Evolutionary conservation across 1,140 invertebrate genomes (phyloP).

Genomic region (Oreohelix idahoensis): DNA sequence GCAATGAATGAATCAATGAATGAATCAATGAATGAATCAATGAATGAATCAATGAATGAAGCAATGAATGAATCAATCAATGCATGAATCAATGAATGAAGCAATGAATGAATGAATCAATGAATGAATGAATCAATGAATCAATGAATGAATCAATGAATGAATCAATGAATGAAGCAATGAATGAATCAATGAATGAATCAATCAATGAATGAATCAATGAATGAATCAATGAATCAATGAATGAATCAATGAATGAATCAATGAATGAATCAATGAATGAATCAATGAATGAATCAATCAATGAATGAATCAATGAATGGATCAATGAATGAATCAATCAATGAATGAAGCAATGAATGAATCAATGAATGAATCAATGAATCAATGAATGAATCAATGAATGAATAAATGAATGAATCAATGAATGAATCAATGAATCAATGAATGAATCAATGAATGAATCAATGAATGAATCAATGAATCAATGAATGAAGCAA

Average conservation of each 20-base stretch:
- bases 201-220: not conserved
- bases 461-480: not conserved
- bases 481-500: too few relatives aligned
- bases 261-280: not conserved
- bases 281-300: not conserved
- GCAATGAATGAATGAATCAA: conserved; percentile 8
- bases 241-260: conserved; percentile 1
- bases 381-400: not conserved
- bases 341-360: too few relatives aligned
- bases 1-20: too few relatives aligned
- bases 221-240: not conserved
- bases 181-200: too few relatives aligned
- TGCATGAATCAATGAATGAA: not conserved
- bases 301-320: not conserved
- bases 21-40: not conserved
- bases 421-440: not conserved
- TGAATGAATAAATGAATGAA: too few relatives aligned
- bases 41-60: too few relatives aligned
- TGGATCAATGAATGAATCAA: too few relatives aligned
- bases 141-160: too few relatives aligned
- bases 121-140: too few relatives aligned
- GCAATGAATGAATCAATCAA: not conserved
- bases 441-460: not conserved
- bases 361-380: not conserved
- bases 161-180: too few relatives aligned